Conservation (phyloP, 2,888 invertebrate genomes). For the Synergus umbraculus region DNA sequence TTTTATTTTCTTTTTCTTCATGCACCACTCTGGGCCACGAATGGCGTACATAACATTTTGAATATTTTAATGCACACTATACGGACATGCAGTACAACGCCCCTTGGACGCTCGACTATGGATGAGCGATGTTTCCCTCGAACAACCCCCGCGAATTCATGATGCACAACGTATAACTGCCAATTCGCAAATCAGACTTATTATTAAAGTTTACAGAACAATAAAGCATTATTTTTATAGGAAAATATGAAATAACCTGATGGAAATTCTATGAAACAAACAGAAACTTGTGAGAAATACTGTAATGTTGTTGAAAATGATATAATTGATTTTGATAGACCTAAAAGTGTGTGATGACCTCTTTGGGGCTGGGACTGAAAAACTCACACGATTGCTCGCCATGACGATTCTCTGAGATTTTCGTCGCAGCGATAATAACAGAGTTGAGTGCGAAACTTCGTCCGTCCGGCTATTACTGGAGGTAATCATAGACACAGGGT, state of each 20-base stretch:
- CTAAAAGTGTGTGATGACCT: constrained; percentile 1
- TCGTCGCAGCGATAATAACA: constrained; percentile 68
- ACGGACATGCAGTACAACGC: constrained; percentile 59
- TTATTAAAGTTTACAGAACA: background rate
- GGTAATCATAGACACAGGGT: constrained; percentile 76
- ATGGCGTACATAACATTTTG: constrained; percentile 63
- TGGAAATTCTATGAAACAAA: no score
- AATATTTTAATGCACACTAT: constrained; percentile 59
- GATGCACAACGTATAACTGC: background rate
- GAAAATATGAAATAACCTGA: no score
- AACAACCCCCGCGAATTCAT: constrained; percentile 32
- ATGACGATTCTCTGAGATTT: constrained; percentile 55
- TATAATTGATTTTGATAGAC: background rate
- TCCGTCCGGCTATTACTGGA: constrained; percentile 73
- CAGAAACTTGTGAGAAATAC: background rate
- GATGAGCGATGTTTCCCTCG: constrained; percentile 20
- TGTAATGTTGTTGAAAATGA: background rate
- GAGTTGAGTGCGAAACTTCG: constrained; percentile 69
- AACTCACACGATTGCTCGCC: constrained; percentile 27
- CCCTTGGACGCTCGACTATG: constrained; percentile 53
- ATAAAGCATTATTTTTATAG: no score
- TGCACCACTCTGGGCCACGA: constrained; percentile 30
- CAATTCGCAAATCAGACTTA: background rate
- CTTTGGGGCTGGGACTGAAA: background rate
- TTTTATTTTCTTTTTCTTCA: constrained; percentile 42